These are phyloP conservation scores for Misgurnus mizolepis DNA, from an alignment of 2,113 vertebrate genomes.

Conservation along the genomic window DNA sequence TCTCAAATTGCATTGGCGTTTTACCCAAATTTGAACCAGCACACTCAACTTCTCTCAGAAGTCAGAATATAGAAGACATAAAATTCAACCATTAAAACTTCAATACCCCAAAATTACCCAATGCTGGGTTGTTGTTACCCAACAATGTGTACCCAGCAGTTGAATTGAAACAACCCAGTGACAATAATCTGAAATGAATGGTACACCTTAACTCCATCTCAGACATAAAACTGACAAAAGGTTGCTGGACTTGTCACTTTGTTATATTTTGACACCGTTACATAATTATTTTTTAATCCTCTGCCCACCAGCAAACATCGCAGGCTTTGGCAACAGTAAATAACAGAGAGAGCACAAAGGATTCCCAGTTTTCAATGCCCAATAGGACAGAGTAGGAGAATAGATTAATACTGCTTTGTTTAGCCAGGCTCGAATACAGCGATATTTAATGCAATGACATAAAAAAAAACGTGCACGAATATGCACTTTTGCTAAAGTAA, in stretches of 20 bases:
- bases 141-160: too few species aligned
- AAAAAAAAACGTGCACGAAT: slow-evolving; percentile 48
- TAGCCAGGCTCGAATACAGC: slow-evolving; percentile 4
- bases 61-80: too few species aligned
- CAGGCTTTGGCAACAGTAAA: background rate
- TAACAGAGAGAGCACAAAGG: slow-evolving; percentile 4
- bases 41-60: too few species aligned
- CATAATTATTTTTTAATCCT: background rate
- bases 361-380: background rate
- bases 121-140: too few species aligned
- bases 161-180: too few species aligned
- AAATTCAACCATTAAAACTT: too few species aligned
- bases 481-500: slow-evolving; percentile 71
- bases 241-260: background rate
- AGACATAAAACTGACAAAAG: background rate
- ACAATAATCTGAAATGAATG: background rate
- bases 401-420: slow-evolving; percentile 9
- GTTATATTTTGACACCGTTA: slow-evolving; percentile 8
- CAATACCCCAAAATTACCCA: too few species aligned
- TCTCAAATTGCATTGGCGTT: too few species aligned
- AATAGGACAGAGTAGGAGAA: background rate
- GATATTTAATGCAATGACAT: slow-evolving; percentile 9
- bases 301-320: background rate
- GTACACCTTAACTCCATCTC: background rate
- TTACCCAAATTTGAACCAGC: too few species aligned